These are phyloP conservation scores for Morelia viridis DNA, from an alignment of 2,797 vertebrate genomes.

Conservation along the genomic window DNA sequence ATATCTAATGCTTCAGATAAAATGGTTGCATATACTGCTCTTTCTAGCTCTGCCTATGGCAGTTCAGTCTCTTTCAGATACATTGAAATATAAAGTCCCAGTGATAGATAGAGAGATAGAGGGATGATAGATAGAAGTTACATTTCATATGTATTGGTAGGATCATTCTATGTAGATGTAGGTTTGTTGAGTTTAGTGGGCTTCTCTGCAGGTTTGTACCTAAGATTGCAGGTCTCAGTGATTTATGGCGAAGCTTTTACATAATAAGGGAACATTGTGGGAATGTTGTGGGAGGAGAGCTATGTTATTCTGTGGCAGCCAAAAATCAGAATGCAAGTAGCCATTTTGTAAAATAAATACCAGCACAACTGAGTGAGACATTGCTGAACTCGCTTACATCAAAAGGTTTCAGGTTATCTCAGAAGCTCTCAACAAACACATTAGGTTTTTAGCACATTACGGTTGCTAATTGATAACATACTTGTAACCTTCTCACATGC, in stretches of 20 bases:
- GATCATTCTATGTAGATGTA: neutral
- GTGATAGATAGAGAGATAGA: neutral
- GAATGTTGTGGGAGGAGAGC: neutral
- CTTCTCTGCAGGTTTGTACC: neutral
- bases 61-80: neutral
- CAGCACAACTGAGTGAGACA: neutral
- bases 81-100: neutral
- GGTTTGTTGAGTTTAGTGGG: neutral
- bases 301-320: neutral
- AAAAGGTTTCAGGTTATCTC: neutral
- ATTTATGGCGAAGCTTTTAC: neutral
- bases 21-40: neutral
- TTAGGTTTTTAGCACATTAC: neutral
- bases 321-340: neutral
- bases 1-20: neutral
- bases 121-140: neutral
- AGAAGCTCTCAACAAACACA: neutral
- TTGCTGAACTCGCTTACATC: neutral
- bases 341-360: neutral
- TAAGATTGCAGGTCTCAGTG: neutral
- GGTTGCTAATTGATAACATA: neutral
- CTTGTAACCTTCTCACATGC: neutral
- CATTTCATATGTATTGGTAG: neutral
- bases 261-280: neutral
- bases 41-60: neutral